Evolutionary conservation across 2,113 vertebrate species (phyloP), one percentile per base, ranked within the genome.

Genomic region (Leptocoma aspasia): DNA sequence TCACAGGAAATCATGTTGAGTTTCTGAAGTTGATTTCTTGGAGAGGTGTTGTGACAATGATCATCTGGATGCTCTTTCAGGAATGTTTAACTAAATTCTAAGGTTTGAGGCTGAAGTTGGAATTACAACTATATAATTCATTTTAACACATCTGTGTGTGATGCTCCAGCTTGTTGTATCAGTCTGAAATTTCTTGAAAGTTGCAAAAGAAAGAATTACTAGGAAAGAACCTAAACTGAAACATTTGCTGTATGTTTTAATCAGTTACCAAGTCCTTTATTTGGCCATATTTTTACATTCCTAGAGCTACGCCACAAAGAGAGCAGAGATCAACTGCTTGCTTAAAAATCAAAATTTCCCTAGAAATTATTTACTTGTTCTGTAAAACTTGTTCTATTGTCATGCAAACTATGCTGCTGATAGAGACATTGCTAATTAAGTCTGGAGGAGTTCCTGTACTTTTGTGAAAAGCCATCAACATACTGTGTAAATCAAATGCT

Each of bases 301-400:
- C 41, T 75, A 18, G 15, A 84, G 23, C n/a, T 23, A 13, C 0
- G 1, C 12, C 18, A 16, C 5, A 6, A 5, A n/a, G 15, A 47
- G 19, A 69, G 6, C 13, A 66, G 21, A 61, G 11, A 23, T 35
- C 27, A 41, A 13, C 13, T 1, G 1, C 16, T 11, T 44, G 23
- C 28, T 92, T 72, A 37, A 80, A 80, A 84, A 42, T 39, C 20
- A 53, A 9, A 18, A 54, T 77, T 70, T 82, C 20, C 35, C 42
- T 77, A 15, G 49, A 82, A 45, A 65, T 50, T 18, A 44, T 60
- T 71, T 63, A 24, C 15, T 73, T 42, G 39, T 80, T 76, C 84
- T 82, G 28, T 47, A 26, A 63, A 75, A 11, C 9, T 7, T 23
- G 10, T 10, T 50, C 39, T 56, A 39, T 42, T 64, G 13, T 69